phyloP scores from a whole-genome alignment of 2,888 invertebrate species.

The Platycheirus rosarum region DNA sequence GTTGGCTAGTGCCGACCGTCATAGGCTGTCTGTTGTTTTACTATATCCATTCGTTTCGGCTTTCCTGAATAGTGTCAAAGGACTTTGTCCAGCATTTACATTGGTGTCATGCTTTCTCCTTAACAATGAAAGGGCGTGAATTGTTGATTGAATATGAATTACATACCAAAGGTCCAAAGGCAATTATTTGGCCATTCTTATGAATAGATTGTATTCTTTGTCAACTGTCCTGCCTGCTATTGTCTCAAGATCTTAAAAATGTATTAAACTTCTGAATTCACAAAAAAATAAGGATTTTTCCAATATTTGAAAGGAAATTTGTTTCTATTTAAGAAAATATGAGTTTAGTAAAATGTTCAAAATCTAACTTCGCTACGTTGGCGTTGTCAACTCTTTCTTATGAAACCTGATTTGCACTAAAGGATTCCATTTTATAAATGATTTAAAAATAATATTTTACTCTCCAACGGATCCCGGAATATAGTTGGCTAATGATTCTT shows the following conservation, averaged over 20 bases:
- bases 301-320: background rate
- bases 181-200: slow-evolving; percentile 66
- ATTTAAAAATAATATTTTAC: too few species aligned
- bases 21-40: slow-evolving; percentile 47
- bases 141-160: slow-evolving; percentile 76
- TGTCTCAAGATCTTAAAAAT: slow-evolving; percentile 55
- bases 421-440: background rate
- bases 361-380: background rate
- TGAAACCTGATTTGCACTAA: background rate
- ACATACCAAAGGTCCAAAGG: slow-evolving; percentile 41
- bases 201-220: slow-evolving; percentile 52
- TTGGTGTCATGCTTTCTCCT: slow-evolving; percentile 65
- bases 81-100: slow-evolving; percentile 35
- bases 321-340: background rate
- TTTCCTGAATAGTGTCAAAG: slow-evolving; percentile 55
- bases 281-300: background rate
- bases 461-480: slow-evolving; percentile 12
- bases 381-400: background rate
- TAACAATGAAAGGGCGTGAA: slow-evolving; percentile 76
- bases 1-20: slow-evolving; percentile 13
- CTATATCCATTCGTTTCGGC: slow-evolving; percentile 65
- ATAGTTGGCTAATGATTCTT: slow-evolving; percentile 41
- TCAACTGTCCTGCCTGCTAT: slow-evolving; percentile 20
- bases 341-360: background rate
- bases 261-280: slow-evolving; percentile 23